A percentile compares a stretch with the other conserved stretches of the same genome.
Evolutionary conservation across 2,888 invertebrate genomes (phyloP).

Genomic region (Amiota mariae): DNA sequence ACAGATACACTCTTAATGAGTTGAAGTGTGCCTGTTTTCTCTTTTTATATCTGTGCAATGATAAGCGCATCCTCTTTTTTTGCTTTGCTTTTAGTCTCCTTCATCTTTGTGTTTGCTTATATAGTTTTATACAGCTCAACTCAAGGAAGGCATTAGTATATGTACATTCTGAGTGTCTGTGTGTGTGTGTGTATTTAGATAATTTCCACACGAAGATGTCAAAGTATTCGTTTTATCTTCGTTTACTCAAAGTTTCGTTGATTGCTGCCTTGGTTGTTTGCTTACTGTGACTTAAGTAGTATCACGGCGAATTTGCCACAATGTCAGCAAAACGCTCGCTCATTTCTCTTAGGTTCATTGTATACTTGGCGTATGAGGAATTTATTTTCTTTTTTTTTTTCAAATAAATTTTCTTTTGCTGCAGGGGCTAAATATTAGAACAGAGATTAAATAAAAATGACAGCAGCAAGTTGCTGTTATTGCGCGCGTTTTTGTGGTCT

Average conservation of each 20-base stretch:
- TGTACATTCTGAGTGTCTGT: conserved; percentile 38
- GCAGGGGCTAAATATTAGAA: not conserved
- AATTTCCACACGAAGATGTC: conserved; percentile 18
- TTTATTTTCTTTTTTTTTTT: conserved; percentile 12
- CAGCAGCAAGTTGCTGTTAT: conserved; percentile 11
- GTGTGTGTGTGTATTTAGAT: conserved; percentile 27
- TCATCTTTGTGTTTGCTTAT: too few species aligned
- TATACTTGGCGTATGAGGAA: conserved; percentile 27
- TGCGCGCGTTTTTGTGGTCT: conserved; percentile 13
- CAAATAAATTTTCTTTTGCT: not conserved
- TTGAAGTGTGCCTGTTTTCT: too few species aligned
- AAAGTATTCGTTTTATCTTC: conserved; percentile 4
- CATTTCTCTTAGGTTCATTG: too few species aligned
- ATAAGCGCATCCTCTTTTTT: too few species aligned
- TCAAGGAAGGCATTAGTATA: conserved; percentile 35
- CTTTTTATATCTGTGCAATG: too few species aligned
- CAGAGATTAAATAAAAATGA: too few species aligned
- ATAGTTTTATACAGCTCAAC: not conserved
- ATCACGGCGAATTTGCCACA: conserved; percentile 28
- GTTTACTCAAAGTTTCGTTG: not conserved
- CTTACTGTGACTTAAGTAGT: conserved; percentile 2
- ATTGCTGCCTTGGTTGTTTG: not conserved
- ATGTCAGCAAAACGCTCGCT: too few species aligned
- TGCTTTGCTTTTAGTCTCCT: too few species aligned
- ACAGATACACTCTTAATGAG: not conserved